phyloP scores from a whole-genome alignment of 2,113 vertebrate species.

The Pantherophis guttatus region DNA sequence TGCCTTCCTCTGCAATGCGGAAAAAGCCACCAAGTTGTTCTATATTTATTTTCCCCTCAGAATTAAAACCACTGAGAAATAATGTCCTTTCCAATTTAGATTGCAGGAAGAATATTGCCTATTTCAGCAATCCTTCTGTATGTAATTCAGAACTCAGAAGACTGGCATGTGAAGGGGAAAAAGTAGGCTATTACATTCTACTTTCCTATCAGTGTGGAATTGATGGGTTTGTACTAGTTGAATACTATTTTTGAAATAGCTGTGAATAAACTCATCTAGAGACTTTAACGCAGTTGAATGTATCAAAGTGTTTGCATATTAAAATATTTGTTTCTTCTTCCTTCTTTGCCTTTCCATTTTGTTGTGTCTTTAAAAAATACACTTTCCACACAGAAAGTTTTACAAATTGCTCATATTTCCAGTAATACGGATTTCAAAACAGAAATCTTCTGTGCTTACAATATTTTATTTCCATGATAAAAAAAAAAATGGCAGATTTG shows the following conservation, averaged over 20 bases:
- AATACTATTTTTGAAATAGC: background rate
- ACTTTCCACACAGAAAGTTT: background rate
- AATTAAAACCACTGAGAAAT: background rate
- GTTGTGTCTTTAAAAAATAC: background rate
- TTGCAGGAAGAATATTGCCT: background rate
- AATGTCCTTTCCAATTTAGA: background rate
- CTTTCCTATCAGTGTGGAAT: background rate
- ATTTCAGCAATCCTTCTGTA: background rate
- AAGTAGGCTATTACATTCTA: background rate
- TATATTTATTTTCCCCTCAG: background rate
- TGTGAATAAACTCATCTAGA: background rate
- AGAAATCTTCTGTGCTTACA: background rate
- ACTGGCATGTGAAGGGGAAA: background rate
- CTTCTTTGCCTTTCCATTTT: background rate
- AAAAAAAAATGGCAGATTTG: background rate
- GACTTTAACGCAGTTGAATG: background rate
- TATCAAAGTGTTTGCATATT: background rate
- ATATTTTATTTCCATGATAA: background rate
- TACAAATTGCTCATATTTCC: background rate
- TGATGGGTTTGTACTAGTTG: background rate
- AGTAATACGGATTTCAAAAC: background rate
- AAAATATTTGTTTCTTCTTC: background rate
- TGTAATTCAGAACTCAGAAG: background rate
- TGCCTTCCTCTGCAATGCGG: background rate
- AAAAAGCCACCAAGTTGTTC: background rate